These are phyloP conservation scores for Nebria brevicollis DNA, from an alignment of 2,888 invertebrate species.

Conservation along the genomic window DNA sequence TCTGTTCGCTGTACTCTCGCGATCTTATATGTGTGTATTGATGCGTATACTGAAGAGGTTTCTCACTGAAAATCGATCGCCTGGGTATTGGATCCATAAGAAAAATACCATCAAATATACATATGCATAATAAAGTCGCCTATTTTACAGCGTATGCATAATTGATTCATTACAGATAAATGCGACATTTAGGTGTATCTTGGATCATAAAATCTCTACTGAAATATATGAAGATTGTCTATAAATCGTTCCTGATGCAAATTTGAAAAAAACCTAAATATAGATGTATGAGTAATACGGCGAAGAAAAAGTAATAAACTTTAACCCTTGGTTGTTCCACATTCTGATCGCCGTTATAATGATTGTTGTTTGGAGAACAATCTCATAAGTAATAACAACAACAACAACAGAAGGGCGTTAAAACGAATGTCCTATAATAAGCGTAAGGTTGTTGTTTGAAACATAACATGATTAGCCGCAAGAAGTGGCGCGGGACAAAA, in stretches of 20 bases:
- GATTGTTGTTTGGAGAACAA: background rate
- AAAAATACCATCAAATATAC: background rate
- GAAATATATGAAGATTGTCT: no score
- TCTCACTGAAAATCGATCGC: background rate
- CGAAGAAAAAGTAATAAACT: no score
- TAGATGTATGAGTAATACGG: no score
- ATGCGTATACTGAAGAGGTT: background rate
- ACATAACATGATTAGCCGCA: slow-evolving; percentile 11
- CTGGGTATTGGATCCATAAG: background rate
- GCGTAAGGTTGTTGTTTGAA: background rate
- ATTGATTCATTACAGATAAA: no score
- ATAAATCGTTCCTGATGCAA: no score
- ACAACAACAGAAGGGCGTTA: slow-evolving; percentile 8
- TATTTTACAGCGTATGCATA: no score
- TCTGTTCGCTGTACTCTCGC: background rate
- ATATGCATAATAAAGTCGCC: no score
- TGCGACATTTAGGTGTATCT: no score
- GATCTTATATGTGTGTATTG: slow-evolving; percentile 7
- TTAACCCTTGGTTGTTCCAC: no score
- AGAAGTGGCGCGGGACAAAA: slow-evolving; percentile 1
- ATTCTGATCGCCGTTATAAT: no score
- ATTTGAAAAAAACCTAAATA: no score
- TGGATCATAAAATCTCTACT: no score
- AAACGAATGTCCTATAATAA: slow-evolving; percentile 17
- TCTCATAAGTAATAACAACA: background rate